Evolutionary conservation across 2,888 invertebrate genomes (phyloP).

Genomic region (Rhagium mordax): DNA sequence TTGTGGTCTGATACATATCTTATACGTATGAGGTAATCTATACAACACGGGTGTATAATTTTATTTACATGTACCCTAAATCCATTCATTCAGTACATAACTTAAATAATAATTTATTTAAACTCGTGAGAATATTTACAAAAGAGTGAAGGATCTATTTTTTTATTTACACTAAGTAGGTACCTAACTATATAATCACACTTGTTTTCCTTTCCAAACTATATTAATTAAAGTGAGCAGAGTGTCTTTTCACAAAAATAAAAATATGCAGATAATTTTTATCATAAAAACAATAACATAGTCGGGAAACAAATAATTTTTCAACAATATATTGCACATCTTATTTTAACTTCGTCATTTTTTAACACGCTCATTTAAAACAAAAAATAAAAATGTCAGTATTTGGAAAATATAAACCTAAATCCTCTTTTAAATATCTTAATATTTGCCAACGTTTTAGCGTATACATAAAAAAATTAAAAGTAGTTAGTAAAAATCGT

Average conservation of each 20-base stretch:
- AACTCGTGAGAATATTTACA: conserved; percentile 65
- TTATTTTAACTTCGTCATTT: conserved; percentile 18
- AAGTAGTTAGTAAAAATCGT: neutral
- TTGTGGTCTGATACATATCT: conserved; percentile 41
- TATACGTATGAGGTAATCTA: conserved; percentile 49
- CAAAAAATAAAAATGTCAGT: conserved; percentile 2
- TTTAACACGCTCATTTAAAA: conserved; percentile 17
- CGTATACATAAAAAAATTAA: neutral
- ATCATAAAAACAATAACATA: conserved; percentile 33
- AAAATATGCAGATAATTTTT: conserved; percentile 39
- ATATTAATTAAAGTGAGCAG: conserved; percentile 60
- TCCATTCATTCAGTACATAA: conserved; percentile 63
- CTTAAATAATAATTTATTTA: conserved; percentile 61
- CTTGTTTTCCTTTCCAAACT: conserved; percentile 62
- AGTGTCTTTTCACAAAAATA: conserved; percentile 58
- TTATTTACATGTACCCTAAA: conserved; percentile 60
- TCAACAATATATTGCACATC: conserved; percentile 55
- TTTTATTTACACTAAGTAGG: conserved; percentile 66
- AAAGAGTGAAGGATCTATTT: conserved; percentile 61
- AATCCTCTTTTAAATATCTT: neutral
- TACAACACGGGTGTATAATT: conserved; percentile 45
- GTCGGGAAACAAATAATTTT: conserved; percentile 39
- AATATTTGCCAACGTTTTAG: neutral
- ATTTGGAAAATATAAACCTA: conserved; percentile 6
- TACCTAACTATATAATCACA: conserved; percentile 65